Percentiles rank a stretch among this genome's conserved stretches.
phyloP scores from a whole-genome alignment of 2,113 vertebrate species.

The Cyphomyrus plagiostoma region DNA sequence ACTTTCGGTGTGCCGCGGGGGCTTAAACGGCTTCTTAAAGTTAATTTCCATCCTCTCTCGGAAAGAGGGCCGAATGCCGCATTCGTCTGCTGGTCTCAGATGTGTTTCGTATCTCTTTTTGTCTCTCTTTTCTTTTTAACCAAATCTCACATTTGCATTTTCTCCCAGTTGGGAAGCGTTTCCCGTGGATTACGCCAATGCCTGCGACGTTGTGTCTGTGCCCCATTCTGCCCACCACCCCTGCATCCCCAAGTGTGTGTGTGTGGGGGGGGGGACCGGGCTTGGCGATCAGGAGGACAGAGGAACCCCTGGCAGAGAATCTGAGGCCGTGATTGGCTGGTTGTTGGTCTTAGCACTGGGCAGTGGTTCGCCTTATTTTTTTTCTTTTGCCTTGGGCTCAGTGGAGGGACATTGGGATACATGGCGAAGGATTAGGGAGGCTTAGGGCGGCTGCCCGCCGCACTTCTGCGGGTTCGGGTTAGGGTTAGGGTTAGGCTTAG shows the following conservation, averaged over 20 bases:
- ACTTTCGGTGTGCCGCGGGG: not conserved
- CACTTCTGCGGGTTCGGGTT: too few relatives aligned
- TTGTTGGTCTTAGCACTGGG: not conserved
- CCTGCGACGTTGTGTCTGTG: not conserved
- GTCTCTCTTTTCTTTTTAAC: not conserved
- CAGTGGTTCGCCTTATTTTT: not conserved
- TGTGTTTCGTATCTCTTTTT: not conserved
- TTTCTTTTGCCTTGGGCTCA: not conserved
- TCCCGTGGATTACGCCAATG: not conserved
- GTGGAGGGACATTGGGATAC: not conserved
- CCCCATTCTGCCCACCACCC: not conserved
- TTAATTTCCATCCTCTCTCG: conserved; percentile 27
- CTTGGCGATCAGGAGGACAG: not conserved
- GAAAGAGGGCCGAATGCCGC: conserved; percentile 20
- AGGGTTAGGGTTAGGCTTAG: not conserved
- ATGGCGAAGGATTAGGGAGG: not conserved
- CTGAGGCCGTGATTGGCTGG: not conserved
- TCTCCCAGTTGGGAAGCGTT: not conserved
- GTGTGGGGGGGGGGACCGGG: not conserved
- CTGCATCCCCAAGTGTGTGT: not conserved
- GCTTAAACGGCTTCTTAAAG: conserved; percentile 32
- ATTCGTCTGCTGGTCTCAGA: not conserved
- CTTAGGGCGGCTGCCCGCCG: not conserved
- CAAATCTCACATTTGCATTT: conserved; percentile 16
- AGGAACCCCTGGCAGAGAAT: not conserved